Evolutionary conservation across 2,797 vertebrate genomes (phyloP).

Genomic region (Rhabdophis nuchalis): DNA sequence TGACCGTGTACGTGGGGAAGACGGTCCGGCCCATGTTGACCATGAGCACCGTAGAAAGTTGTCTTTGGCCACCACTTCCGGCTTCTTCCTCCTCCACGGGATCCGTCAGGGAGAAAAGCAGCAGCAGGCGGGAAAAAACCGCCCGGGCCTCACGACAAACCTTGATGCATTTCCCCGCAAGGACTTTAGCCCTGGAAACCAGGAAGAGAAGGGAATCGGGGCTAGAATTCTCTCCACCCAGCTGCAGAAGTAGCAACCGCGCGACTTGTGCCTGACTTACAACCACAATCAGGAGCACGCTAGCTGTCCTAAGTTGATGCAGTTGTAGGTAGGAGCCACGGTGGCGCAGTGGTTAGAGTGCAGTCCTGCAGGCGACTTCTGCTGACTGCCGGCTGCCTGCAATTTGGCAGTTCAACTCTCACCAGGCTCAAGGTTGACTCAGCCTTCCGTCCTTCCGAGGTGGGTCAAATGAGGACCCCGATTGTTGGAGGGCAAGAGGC

Average conservation of each 20-base stretch:
- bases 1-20: slow-evolving; percentile 85
- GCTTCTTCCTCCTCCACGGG: slow-evolving; percentile 86
- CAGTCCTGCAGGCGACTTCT: too few relatives aligned
- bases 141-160: slow-evolving; percentile 75
- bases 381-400: too few relatives aligned
- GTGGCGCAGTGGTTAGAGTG: too few relatives aligned
- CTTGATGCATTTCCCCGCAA: slow-evolving; percentile 80
- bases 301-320: background rate
- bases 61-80: slow-evolving; percentile 82
- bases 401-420: too few relatives aligned
- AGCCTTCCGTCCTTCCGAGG: too few relatives aligned
- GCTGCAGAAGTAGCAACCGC: background rate
- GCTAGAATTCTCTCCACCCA: background rate
- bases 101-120: slow-evolving; percentile 88
- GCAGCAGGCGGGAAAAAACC: slow-evolving; percentile 85
- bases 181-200: slow-evolving; percentile 79
- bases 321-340: background rate
- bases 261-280: background rate
- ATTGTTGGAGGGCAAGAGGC: too few relatives aligned
- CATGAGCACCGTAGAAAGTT: slow-evolving; percentile 86
- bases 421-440: too few relatives aligned
- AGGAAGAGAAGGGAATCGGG: rapidly evolving
- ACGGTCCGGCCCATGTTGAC: slow-evolving; percentile 83
- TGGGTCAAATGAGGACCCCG: too few relatives aligned
- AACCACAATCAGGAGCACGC: background rate